Evolutionary conservation across 2,113 vertebrate species (phyloP).

Genomic region (Sapayoa aenigma): DNA sequence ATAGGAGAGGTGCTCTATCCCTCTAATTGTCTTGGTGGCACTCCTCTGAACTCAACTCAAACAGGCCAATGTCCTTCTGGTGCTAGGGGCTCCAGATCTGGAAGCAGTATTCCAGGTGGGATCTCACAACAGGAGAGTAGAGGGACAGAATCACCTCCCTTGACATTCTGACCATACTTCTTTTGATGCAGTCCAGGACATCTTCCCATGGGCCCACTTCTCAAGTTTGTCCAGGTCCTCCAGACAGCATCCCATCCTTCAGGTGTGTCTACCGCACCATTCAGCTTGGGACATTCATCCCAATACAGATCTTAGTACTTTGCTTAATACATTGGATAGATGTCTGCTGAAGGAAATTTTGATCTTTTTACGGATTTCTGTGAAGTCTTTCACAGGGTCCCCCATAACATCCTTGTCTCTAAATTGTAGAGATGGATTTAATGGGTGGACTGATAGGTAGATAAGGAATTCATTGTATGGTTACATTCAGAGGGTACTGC

Average conservation of each 20-base stretch:
- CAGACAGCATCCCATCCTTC: neutral
- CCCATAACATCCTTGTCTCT: neutral
- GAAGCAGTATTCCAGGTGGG: neutral
- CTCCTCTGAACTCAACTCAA: neutral
- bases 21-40: neutral
- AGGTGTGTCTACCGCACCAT: rapidly evolving
- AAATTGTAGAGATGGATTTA: neutral
- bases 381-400: neutral
- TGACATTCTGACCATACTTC: rapidly evolving
- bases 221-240: neutral
- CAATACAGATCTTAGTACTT: neutral
- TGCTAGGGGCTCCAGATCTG: neutral
- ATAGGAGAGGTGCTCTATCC: neutral
- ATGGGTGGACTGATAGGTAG: neutral
- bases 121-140: neutral
- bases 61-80: neutral
- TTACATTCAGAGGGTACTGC: neutral
- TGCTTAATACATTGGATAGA: neutral
- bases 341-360: neutral
- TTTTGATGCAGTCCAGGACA: neutral
- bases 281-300: neutral
- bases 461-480: neutral
- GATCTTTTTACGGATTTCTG: neutral
- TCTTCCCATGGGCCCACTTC: neutral
- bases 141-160: neutral